These are phyloP conservation scores for Corydoras maculifer DNA, from an alignment of 2,113 vertebrate species.

Conservation along the genomic window DNA sequence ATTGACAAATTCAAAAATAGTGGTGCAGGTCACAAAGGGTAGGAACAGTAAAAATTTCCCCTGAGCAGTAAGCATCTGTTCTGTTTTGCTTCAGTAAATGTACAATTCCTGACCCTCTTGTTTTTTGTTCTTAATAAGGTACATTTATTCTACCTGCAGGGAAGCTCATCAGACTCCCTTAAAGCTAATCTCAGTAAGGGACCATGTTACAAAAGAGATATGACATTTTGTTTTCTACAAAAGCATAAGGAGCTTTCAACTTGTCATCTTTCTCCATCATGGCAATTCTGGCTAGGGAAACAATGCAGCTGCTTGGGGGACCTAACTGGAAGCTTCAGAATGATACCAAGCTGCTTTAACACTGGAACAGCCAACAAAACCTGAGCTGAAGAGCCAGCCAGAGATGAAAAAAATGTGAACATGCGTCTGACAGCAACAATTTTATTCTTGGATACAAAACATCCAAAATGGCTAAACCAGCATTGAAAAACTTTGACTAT, in stretches of 20 bases:
- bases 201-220: constrained; percentile 13
- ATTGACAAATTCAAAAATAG: constrained; percentile 59
- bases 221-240: constrained; percentile 3
- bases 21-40: constrained; percentile 31
- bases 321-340: constrained; percentile 61
- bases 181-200: constrained; percentile 6
- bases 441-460: too few species aligned
- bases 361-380: constrained; percentile 5
- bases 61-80: constrained; percentile 41
- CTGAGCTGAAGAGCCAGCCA: constrained; percentile 11
- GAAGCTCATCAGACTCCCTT: constrained; percentile 53
- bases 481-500: too few species aligned
- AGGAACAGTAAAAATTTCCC: constrained; percentile 39
- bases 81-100: constrained; percentile 42
- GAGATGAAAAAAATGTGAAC: constrained; percentile 10
- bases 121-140: constrained; percentile 54
- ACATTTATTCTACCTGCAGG: constrained; percentile 76
- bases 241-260: constrained; percentile 53
- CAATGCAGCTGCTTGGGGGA: constrained; percentile 53
- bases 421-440: not conserved
- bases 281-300: constrained; percentile 40
- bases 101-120: constrained; percentile 47
- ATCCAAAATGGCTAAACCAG: too few species aligned
- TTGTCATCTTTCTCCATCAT: constrained; percentile 56
- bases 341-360: constrained; percentile 50